Percentiles rank a stretch among this genome's conserved stretches.
These are phyloP conservation scores for Osmerus eperlanus DNA, from an alignment of 2,113 vertebrate genomes.

Conservation along the genomic window DNA sequence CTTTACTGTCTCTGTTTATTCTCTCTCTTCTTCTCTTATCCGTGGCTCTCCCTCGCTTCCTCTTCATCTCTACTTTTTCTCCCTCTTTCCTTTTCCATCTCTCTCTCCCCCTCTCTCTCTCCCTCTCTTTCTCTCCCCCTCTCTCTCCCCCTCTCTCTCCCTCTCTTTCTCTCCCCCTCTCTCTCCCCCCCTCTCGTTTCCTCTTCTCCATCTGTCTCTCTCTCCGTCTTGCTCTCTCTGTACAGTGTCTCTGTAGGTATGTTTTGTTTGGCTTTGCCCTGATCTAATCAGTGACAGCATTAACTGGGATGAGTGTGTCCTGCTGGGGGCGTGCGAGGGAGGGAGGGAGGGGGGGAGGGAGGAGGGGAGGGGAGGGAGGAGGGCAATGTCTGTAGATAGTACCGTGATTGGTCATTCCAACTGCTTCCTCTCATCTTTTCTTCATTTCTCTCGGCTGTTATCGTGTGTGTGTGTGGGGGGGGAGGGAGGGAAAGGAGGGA, in stretches of 20 bases:
- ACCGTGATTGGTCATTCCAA: too few relatives aligned
- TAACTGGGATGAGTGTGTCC: conserved; percentile 72
- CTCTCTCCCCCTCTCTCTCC: too few relatives aligned
- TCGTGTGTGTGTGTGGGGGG: too few relatives aligned
- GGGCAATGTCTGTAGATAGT: not conserved
- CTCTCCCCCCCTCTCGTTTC: conserved; percentile 3
- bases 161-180: not conserved
- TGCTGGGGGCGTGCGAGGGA: conserved; percentile 19
- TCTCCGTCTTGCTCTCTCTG: not conserved
- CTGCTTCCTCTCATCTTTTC: too few relatives aligned
- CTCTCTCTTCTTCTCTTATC: conserved; percentile 12
- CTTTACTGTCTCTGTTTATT: not conserved
- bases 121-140: not conserved
- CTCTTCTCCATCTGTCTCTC: not conserved
- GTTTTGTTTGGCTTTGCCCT: conserved; percentile 71
- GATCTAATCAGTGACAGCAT: conserved; percentile 80
- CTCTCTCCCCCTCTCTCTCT: not conserved
- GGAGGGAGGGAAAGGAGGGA: not conserved
- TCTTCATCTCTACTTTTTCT: not conserved
- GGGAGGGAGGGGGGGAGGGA: conserved; percentile 32
- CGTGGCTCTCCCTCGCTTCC: not conserved
- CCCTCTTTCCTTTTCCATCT: not conserved
- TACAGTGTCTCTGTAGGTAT: conserved; percentile 70
- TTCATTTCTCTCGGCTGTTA: too few relatives aligned
- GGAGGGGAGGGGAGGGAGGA: conserved; percentile 54